Percentiles rank a stretch among this genome's conserved stretches.
These are phyloP conservation scores for Setophaga kirtlandii DNA, from an alignment of 2,113 vertebrate genomes.

Conservation along the genomic window DNA sequence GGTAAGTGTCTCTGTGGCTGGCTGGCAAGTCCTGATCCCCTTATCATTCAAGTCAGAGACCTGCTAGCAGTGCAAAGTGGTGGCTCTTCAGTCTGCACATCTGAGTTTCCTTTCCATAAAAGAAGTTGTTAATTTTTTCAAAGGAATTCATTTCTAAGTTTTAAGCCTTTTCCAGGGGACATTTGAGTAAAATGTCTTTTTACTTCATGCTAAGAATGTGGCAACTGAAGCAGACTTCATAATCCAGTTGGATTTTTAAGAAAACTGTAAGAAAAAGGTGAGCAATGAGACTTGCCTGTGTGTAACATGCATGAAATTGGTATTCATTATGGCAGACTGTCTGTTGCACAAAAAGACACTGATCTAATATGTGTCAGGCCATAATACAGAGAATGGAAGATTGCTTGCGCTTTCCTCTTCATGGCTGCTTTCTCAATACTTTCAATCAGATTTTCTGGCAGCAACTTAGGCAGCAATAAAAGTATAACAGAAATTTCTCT, in stretches of 20 bases:
- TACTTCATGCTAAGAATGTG: not conserved
- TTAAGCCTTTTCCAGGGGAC: not conserved
- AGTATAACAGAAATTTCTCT: conserved; percentile 26
- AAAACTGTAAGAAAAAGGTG: conserved; percentile 8
- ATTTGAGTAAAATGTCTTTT: not conserved
- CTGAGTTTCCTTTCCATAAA: not conserved
- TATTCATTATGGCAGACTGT: conserved; percentile 55
- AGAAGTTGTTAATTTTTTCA: conserved; percentile 3
- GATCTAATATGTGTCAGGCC: conserved; percentile 55
- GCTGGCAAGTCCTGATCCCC: not conserved
- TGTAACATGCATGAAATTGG: conserved; percentile 67
- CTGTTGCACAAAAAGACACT: conserved; percentile 55
- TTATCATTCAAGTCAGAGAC: conserved; percentile 44
- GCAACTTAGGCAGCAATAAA: conserved; percentile 42
- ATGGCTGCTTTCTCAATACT: conserved; percentile 35
- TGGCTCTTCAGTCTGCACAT: not conserved
- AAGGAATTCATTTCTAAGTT: conserved; percentile 1
- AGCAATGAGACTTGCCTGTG: conserved; percentile 38
- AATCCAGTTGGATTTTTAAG: not conserved
- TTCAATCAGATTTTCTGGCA: conserved; percentile 54
- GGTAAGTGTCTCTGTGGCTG: conserved; percentile 11
- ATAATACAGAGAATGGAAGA: conserved; percentile 47
- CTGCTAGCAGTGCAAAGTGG: not conserved
- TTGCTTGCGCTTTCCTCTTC: not conserved
- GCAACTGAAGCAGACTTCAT: conserved; percentile 6